These are phyloP conservation scores for Horisme vitalbata DNA, from an alignment of 2,888 invertebrate species.

Conservation along the genomic window DNA sequence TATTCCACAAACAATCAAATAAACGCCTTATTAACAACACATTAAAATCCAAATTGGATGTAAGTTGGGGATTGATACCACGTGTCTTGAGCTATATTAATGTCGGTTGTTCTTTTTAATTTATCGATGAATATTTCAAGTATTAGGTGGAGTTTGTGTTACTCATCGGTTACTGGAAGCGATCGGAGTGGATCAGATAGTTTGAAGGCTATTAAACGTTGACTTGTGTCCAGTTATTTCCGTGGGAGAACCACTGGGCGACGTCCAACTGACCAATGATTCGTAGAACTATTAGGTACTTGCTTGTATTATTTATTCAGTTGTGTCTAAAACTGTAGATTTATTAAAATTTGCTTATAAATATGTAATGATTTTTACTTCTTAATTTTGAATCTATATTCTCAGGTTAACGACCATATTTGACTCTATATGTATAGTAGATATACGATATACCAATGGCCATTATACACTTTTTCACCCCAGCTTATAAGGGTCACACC, in stretches of 20 bases:
- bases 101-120: slow-evolving; percentile 68
- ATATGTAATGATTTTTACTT: no score
- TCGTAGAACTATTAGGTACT: slow-evolving; percentile 25
- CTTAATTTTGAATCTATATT: no score
- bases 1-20: slow-evolving; percentile 37
- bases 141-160: slow-evolving; percentile 47
- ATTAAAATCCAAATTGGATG: slow-evolving; percentile 46
- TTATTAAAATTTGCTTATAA: not conserved
- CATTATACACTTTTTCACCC: slow-evolving; percentile 16
- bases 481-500: slow-evolving; percentile 28
- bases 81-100: slow-evolving; percentile 67
- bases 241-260: slow-evolving; percentile 29
- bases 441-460: not conserved
- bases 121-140: slow-evolving; percentile 62
- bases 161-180: slow-evolving; percentile 49
- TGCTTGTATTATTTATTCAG: slow-evolving; percentile 22
- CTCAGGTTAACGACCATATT: no score
- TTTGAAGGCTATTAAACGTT: slow-evolving; percentile 43
- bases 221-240: slow-evolving; percentile 32
- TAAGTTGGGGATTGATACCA: slow-evolving; percentile 49
- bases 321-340: slow-evolving; percentile 12
- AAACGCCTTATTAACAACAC: slow-evolving; percentile 39
- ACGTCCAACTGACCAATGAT: slow-evolving; percentile 1
- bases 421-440: no score
- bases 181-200: slow-evolving; percentile 44